Percentiles rank a stretch among this genome's conserved stretches.
phyloP scores from a whole-genome alignment of 2,888 invertebrate species.

The Nycteola revayana region DNA sequence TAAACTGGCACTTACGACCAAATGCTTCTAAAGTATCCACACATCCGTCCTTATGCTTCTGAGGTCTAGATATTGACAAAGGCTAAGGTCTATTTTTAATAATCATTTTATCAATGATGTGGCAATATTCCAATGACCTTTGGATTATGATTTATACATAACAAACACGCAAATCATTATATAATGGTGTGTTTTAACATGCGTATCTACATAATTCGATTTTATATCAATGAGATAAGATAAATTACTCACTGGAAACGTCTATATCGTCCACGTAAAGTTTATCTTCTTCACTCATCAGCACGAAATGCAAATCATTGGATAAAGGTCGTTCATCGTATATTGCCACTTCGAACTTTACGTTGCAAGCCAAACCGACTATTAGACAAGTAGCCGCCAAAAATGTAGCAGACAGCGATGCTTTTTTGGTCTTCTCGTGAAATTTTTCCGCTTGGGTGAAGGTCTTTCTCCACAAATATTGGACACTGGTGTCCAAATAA shows the following conservation, averaged over 20 bases:
- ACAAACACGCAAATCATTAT: no score
- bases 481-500: slow-evolving; percentile 56
- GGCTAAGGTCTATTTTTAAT: no score
- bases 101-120: no score
- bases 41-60: no score
- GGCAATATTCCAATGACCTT: no score
- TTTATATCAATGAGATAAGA: no score
- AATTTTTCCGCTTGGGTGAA: slow-evolving; percentile 20
- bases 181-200: no score
- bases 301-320: slow-evolving; percentile 63
- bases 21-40: no score
- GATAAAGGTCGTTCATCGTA: slow-evolving; percentile 51
- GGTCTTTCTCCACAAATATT: slow-evolving; percentile 35
- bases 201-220: no score
- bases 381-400: slow-evolving; percentile 53
- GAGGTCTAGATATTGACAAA: no score
- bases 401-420: slow-evolving; percentile 53
- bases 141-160: no score
- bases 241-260: slow-evolving; percentile 62
- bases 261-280: slow-evolving; percentile 71
- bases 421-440: slow-evolving; percentile 41
- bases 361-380: slow-evolving; percentile 57
- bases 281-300: slow-evolving; percentile 65
- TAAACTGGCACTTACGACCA: no score
- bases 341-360: slow-evolving; percentile 71